phyloP scores from a whole-genome alignment of 1,140 invertebrate species.

The Mizuhopecten yessoensis region DNA sequence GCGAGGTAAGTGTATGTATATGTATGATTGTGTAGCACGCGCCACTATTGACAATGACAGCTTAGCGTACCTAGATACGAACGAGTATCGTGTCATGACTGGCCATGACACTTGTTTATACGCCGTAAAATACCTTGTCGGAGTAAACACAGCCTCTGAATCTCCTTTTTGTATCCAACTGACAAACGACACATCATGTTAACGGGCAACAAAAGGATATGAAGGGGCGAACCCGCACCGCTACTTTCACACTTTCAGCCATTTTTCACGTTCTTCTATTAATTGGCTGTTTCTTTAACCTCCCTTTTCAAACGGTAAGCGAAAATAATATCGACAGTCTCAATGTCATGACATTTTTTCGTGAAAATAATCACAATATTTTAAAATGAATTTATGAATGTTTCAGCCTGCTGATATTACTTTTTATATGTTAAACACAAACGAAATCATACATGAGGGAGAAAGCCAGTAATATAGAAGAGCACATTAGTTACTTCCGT shows the following conservation, averaged over 20 bases:
- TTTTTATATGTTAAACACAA: not conserved
- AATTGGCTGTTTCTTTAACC: not conserved
- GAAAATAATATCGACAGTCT: not conserved
- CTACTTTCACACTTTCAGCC: slow-evolving; percentile 86
- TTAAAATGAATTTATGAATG: no score
- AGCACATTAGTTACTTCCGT: not conserved
- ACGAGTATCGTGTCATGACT: not conserved
- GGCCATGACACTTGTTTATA: not conserved
- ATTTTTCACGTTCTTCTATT: slow-evolving; percentile 56
- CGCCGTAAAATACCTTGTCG: not conserved
- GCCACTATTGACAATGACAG: not conserved
- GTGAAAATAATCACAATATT: no score
- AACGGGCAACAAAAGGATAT: slow-evolving; percentile 83
- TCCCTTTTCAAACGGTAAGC: not conserved
- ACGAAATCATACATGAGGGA: not conserved
- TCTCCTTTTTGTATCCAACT: not conserved
- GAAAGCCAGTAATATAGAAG: not conserved
- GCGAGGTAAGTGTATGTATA: not conserved
- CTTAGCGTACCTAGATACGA: not conserved
- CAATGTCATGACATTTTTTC: no score
- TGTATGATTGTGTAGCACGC: not conserved
- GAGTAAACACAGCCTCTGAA: not conserved
- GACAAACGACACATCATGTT: not conserved
- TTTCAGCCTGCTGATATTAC: not conserved
- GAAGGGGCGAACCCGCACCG: slow-evolving; percentile 87